phyloP scores from a whole-genome alignment of 2,888 invertebrate genomes.

The Thecocarcelia acutangulata region DNA sequence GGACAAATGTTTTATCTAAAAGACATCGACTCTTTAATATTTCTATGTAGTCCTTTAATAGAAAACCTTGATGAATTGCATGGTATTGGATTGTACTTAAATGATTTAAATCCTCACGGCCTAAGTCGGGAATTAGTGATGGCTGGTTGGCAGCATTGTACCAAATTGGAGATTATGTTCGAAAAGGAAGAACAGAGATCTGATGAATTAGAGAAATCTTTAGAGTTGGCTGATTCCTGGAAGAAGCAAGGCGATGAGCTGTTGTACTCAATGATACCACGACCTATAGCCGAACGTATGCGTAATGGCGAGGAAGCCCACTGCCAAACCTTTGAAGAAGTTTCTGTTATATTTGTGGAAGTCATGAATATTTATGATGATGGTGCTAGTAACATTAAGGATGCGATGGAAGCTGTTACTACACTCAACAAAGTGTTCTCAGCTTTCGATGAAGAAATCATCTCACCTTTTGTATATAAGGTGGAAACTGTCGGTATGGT shows the following conservation, averaged over 20 bases:
- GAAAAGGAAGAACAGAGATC: slow-evolving; percentile 91
- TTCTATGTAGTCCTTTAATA: slow-evolving; percentile 94
- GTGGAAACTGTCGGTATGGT: slow-evolving; percentile 96
- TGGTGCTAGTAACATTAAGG: slow-evolving; percentile 78
- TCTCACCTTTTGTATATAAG: slow-evolving; percentile 93
- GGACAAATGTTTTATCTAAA: slow-evolving; percentile 93
- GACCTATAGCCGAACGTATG: slow-evolving; percentile 90
- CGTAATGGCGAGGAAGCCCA: slow-evolving; percentile 89
- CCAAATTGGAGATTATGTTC: slow-evolving; percentile 89
- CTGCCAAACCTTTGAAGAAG: slow-evolving; percentile 86
- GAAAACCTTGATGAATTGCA: slow-evolving; percentile 92
- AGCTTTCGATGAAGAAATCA: slow-evolving; percentile 91
- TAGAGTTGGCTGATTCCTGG: slow-evolving; percentile 90
- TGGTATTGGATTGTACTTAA: slow-evolving; percentile 89
- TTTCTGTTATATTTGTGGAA: slow-evolving; percentile 81
- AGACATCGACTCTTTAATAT: slow-evolving; percentile 91
- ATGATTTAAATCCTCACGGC: slow-evolving; percentile 93
- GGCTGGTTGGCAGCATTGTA: slow-evolving; percentile 92
- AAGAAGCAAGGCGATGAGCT: slow-evolving; percentile 92
- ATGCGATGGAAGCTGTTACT: slow-evolving; percentile 90
- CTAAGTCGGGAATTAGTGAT: slow-evolving; percentile 91
- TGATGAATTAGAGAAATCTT: slow-evolving; percentile 89
- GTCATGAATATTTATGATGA: slow-evolving; percentile 79
- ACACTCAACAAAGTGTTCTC: slow-evolving; percentile 94
- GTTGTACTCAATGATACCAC: slow-evolving; percentile 95